A percentile compares a stretch with the other conserved stretches of the same genome.
Evolutionary conservation across 2,888 invertebrate species (phyloP).

Genomic region (Callinectes sapidus): DNA sequence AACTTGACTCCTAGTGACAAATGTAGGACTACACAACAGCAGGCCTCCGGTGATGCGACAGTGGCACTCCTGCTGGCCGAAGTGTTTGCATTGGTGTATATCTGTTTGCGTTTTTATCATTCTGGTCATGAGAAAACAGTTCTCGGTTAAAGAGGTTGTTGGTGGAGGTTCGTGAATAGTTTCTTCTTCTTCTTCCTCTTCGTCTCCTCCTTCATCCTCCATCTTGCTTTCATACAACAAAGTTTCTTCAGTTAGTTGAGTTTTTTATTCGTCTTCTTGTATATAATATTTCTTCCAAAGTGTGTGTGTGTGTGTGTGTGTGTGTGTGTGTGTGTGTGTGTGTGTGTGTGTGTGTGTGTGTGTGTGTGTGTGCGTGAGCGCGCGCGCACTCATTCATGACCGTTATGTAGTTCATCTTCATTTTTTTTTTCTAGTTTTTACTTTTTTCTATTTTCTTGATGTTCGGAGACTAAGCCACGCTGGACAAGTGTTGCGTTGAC

Average conservation of each 20-base stretch:
- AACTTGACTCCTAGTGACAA: conserved; percentile 30
- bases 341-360: not conserved
- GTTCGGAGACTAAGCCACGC: not conserved
- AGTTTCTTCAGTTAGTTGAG: not conserved
- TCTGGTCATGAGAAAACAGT: not conserved
- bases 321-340: not conserved
- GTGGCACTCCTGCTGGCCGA: not conserved
- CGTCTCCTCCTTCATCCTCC: not conserved
- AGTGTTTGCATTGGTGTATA: not conserved
- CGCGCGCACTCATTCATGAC: not conserved
- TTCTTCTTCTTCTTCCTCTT: too few species aligned
- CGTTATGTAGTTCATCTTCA: not conserved
- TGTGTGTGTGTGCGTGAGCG: not conserved
- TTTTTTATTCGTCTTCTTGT: not conserved
- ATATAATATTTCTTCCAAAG: not conserved
- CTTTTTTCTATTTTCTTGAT: not conserved
- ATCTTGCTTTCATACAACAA: not conserved
- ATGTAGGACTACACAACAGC: not conserved
- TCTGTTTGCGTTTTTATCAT: too few species aligned
- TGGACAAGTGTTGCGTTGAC: not conserved
- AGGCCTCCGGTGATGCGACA: not conserved
- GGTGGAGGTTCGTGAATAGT: not conserved
- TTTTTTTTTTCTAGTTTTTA: not conserved
- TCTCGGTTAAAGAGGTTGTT: not conserved
- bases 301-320: not conserved